Evolutionary conservation across 2,797 vertebrate species (phyloP).

Genomic region (Epinephelus malabaricus): DNA sequence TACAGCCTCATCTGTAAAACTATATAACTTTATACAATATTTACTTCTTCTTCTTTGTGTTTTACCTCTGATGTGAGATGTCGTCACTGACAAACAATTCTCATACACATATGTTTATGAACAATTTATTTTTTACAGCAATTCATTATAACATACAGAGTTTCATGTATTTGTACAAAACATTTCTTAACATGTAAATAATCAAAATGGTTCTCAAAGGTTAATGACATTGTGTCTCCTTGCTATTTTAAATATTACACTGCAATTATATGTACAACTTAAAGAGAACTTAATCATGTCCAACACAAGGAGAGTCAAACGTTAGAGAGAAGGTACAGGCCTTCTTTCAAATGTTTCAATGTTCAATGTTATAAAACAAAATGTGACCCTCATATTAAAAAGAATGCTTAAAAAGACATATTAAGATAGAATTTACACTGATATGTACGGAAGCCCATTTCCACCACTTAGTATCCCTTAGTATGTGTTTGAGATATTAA

Average conservation of each 20-base stretch:
- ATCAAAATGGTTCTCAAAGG: not conserved
- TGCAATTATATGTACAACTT: conserved; percentile 26
- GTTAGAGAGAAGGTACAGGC: too few species aligned
- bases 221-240: not conserved
- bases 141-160: conserved; percentile 28
- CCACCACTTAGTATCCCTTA: too few species aligned
- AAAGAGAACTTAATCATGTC: conserved; percentile 54
- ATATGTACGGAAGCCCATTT: not conserved
- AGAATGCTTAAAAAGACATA: conserved; percentile 1
- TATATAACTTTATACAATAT: conserved; percentile 1
- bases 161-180: conserved; percentile 35
- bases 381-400: not conserved
- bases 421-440: not conserved
- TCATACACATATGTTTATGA: conserved; percentile 2
- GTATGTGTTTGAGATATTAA: too few species aligned
- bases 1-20: conserved; percentile 14
- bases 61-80: conserved; percentile 2
- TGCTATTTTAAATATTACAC: conserved; percentile 61
- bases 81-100: conserved; percentile 1
- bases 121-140: conserved; percentile 61
- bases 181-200: conserved; percentile 4
- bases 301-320: conserved; percentile 19
- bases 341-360: too few species aligned
- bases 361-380: too few species aligned
- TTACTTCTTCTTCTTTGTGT: not conserved